Conservation (phyloP, 2,113 vertebrate genomes). For the Oreamnos americanus region DNA sequence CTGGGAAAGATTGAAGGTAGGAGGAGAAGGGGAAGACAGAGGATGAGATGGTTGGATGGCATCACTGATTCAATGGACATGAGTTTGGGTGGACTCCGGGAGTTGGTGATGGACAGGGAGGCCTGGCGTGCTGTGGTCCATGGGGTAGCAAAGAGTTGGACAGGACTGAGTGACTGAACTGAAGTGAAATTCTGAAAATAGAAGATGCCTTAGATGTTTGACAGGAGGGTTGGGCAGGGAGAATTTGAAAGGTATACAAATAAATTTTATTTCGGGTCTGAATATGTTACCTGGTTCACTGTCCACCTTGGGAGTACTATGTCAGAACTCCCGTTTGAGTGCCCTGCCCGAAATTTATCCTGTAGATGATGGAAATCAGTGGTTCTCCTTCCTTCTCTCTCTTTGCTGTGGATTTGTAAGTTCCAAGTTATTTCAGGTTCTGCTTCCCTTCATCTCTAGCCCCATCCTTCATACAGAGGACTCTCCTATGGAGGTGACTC, state of each 20-base stretch:
- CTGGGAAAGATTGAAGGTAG: neutral
- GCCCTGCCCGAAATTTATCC: neutral
- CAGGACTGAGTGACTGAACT: neutral
- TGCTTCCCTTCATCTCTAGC: neutral
- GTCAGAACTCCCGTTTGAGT: neutral
- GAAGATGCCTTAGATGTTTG: neutral
- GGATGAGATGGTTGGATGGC: neutral
- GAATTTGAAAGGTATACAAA: neutral
- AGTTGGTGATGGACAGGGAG: neutral
- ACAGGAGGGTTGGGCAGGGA: neutral
- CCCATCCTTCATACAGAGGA: neutral
- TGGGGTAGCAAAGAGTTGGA: neutral
- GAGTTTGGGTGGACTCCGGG: fast-evolving
- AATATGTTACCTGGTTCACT: neutral
- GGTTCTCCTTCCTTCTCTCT: neutral
- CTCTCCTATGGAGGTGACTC: neutral
- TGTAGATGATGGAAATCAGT: neutral
- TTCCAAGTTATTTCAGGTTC: neutral
- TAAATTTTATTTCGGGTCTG: neutral
- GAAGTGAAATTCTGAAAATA: neutral
- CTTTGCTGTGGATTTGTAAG: neutral
- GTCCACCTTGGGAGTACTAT: neutral
- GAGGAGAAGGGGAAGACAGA: neutral
- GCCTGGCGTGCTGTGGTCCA: fast-evolving
- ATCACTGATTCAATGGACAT: neutral